These are phyloP conservation scores for Drosophila pruinosa DNA, from an alignment of 1,140 invertebrate genomes.

Conservation along the genomic window DNA sequence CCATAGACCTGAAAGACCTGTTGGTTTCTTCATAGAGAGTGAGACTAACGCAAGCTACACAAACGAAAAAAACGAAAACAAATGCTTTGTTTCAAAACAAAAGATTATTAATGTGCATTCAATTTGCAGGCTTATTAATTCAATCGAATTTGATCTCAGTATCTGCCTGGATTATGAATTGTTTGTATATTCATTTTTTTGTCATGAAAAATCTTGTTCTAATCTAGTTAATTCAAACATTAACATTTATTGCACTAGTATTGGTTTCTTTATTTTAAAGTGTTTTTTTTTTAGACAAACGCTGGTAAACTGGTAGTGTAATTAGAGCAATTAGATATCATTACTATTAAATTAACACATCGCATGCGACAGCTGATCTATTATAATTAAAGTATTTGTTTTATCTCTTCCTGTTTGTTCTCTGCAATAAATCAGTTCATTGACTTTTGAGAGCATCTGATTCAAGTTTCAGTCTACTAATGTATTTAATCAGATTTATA, in stretches of 20 bases:
- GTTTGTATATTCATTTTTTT: background rate
- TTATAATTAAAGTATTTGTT: background rate
- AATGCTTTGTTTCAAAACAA: background rate
- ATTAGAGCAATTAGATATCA: background rate
- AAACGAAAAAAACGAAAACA: background rate
- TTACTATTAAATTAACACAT: background rate
- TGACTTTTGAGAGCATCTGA: background rate
- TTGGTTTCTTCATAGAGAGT: background rate
- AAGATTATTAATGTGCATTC: background rate
- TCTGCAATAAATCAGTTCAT: background rate
- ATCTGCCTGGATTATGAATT: background rate
- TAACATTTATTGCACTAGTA: background rate
- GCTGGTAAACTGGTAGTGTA: background rate
- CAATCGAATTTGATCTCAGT: background rate
- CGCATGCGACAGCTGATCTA: background rate
- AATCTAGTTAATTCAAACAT: background rate
- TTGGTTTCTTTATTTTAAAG: background rate
- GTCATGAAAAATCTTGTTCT: background rate
- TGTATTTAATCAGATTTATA: too few relatives aligned
- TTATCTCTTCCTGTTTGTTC: background rate
- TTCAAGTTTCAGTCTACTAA: too few relatives aligned
- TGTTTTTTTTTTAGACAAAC: background rate
- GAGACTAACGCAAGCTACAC: background rate
- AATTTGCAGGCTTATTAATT: background rate
- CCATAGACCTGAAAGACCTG: slow-evolving; percentile 2